These are phyloP conservation scores for Chaetodon auriga DNA, from an alignment of 2,113 vertebrate genomes.

Conservation along the genomic window DNA sequence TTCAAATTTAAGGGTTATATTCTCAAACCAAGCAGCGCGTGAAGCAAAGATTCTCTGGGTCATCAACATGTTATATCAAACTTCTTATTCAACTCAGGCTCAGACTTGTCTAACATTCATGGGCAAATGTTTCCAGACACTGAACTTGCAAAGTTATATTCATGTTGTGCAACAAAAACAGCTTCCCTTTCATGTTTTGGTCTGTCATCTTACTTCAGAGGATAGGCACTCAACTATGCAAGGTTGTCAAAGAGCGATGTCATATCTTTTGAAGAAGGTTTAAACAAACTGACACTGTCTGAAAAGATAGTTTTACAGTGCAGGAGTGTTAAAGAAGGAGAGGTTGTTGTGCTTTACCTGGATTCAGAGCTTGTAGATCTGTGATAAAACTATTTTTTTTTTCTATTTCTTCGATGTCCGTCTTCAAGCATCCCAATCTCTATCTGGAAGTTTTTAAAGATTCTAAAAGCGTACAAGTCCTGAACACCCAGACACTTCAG, in stretches of 20 bases:
- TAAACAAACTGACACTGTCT: conserved; percentile 55
- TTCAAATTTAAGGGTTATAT: conserved; percentile 8
- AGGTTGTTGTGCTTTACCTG: conserved; percentile 7
- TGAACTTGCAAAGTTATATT: conserved; percentile 50
- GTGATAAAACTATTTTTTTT: neutral
- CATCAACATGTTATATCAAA: conserved; percentile 17
- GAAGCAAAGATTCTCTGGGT: conserved; percentile 38
- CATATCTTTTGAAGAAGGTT: conserved; percentile 47
- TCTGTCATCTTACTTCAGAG: conserved; percentile 53
- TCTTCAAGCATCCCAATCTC: neutral
- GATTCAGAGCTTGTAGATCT: conserved; percentile 17
- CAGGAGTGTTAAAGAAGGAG: conserved; percentile 2
- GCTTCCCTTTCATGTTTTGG: conserved; percentile 51
- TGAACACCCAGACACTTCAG: conserved; percentile 20
- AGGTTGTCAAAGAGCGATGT: conserved; percentile 50
- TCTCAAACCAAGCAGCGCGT: conserved; percentile 14
- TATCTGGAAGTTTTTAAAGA: neutral
- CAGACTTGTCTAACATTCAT: conserved; percentile 22
- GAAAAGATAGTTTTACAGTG: conserved; percentile 28
- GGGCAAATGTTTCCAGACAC: conserved; percentile 46
- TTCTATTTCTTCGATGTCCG: neutral
- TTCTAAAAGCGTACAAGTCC: neutral
- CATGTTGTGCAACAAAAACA: conserved; percentile 51
- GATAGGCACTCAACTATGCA: conserved; percentile 34
- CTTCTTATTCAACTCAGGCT: conserved; percentile 39